A percentile compares a stretch with the other conserved stretches of the same genome.
Evolutionary conservation across 2,888 invertebrate genomes (phyloP).

Genomic region (Galerucella nymphaeae): DNA sequence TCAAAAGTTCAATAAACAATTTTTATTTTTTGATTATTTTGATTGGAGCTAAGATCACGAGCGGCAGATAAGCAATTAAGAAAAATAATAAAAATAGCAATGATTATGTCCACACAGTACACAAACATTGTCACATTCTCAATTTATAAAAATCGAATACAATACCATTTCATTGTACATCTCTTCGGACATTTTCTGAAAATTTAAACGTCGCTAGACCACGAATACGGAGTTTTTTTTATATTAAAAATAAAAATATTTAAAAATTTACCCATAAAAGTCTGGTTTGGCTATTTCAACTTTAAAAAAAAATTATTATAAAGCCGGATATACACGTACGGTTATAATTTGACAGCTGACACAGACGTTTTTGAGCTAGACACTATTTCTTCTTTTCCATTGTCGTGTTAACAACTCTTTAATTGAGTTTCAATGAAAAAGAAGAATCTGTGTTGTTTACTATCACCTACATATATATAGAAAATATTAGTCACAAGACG

Average conservation of each 20-base stretch:
- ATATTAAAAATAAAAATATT: slow-evolving; percentile 24
- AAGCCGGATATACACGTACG: too few relatives aligned
- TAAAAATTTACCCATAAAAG: slow-evolving; percentile 9
- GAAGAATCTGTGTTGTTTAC: too few relatives aligned
- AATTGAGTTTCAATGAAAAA: too few relatives aligned
- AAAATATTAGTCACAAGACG: slow-evolving; percentile 17
- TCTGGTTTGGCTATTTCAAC: not conserved
- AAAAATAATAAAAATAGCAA: slow-evolving; percentile 39
- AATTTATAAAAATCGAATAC: slow-evolving; percentile 64
- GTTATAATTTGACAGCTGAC: not conserved
- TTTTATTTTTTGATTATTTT: slow-evolving; percentile 1
- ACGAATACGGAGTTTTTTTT: slow-evolving; percentile 34
- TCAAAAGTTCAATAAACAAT: slow-evolving; percentile 2
- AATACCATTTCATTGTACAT: slow-evolving; percentile 86
- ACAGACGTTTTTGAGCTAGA: not conserved
- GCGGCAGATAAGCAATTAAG: slow-evolving; percentile 33
- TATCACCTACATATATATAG: not conserved
- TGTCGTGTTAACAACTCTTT: not conserved
- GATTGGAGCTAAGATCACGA: slow-evolving; percentile 44
- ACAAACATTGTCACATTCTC: slow-evolving; percentile 55
- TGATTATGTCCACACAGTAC: slow-evolving; percentile 48
- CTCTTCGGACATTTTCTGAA: slow-evolving; percentile 87
- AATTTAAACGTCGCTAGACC: slow-evolving; percentile 65
- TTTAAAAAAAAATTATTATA: not conserved
- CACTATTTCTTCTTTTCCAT: not conserved